These are phyloP conservation scores for Planococcus citri DNA, from an alignment of 1,140 invertebrate species.

Conservation along the genomic window DNA sequence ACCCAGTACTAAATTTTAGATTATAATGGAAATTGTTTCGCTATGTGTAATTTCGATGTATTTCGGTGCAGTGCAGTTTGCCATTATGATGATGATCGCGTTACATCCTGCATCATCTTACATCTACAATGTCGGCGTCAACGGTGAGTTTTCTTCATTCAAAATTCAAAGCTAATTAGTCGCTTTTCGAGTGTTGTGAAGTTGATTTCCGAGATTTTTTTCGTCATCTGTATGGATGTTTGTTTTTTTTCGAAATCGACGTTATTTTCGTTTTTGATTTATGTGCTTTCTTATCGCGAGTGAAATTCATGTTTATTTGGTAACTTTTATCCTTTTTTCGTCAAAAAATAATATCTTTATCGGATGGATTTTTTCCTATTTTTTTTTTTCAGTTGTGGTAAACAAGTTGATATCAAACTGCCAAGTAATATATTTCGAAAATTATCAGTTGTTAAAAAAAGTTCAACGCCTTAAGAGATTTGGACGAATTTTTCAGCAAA, in stretches of 20 bases:
- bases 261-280: too few relatives aligned
- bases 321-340: too few relatives aligned
- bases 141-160: neutral
- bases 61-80: constrained; percentile 1
- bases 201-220: neutral
- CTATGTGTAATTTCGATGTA: constrained; percentile 1
- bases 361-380: too few relatives aligned
- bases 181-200: neutral
- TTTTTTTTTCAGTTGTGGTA: too few relatives aligned
- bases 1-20: constrained; percentile 10
- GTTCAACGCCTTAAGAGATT: too few relatives aligned
- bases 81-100: neutral
- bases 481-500: too few relatives aligned
- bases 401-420: too few relatives aligned
- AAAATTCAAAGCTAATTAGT: neutral
- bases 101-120: neutral
- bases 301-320: neutral
- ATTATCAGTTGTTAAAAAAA: too few relatives aligned
- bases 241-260: neutral
- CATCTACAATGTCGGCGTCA: neutral
- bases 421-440: too few relatives aligned
- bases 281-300: neutral
- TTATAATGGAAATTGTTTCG: constrained; percentile 17
- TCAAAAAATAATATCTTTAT: too few relatives aligned
- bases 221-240: neutral